These are phyloP conservation scores for Podotricha telesiphe DNA, from an alignment of 2,888 invertebrate genomes.

Conservation along the genomic window DNA sequence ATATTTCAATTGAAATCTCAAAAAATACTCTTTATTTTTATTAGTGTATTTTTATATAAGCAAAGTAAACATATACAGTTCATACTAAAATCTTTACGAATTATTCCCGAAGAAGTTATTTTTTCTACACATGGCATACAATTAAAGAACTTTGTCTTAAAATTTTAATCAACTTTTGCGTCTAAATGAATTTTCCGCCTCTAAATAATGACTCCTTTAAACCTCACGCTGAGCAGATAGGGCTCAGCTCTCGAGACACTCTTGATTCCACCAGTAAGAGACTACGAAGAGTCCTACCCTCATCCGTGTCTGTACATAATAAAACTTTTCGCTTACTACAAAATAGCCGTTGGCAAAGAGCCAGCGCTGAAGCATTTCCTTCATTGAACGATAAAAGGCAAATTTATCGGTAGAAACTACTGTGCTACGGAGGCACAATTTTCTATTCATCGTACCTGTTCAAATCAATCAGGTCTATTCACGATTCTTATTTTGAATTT, in stretches of 20 bases:
- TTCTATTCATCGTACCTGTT: conserved; percentile 26
- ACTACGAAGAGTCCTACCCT: not conserved
- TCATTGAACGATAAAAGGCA: conserved; percentile 35
- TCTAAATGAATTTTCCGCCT: not conserved
- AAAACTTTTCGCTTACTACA: conserved; percentile 21
- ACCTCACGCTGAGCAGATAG: not conserved
- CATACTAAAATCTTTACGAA: too few relatives aligned
- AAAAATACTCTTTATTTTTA: too few relatives aligned
- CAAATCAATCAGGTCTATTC: conserved; percentile 9
- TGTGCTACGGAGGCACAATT: conserved; percentile 17
- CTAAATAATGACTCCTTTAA: not conserved
- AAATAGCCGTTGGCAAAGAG: conserved; percentile 26
- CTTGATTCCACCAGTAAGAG: not conserved
- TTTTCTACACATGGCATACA: too few relatives aligned
- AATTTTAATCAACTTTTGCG: too few relatives aligned
- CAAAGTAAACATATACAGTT: too few relatives aligned
- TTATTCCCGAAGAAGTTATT: too few relatives aligned
- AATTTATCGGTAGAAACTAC: conserved; percentile 32
- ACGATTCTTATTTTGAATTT: not conserved
- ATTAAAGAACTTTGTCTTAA: too few relatives aligned
- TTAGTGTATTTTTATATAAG: too few relatives aligned
- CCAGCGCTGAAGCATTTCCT: conserved; percentile 31
- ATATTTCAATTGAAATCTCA: too few relatives aligned
- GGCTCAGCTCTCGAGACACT: not conserved
- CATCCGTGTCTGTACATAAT: conserved; percentile 13